These are phyloP conservation scores for Pachypeltis micranthus DNA, from an alignment of 1,140 invertebrate genomes.

Conservation along the genomic window DNA sequence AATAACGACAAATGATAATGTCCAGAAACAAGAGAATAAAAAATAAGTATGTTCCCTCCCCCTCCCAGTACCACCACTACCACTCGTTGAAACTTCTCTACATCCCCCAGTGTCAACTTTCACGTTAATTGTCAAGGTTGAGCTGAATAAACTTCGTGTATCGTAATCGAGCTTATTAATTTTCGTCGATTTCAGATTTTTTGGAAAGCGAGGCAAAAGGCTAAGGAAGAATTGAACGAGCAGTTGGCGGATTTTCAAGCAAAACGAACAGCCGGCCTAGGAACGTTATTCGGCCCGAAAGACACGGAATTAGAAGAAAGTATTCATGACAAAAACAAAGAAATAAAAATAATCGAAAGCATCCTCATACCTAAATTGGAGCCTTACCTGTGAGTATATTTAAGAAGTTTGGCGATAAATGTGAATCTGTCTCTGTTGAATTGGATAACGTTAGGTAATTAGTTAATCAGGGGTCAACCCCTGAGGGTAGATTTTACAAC, in stretches of 20 bases:
- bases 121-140: too few relatives aligned
- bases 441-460: too few relatives aligned
- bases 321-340: conserved; percentile 65
- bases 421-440: too few relatives aligned
- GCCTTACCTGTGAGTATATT: conserved; percentile 52
- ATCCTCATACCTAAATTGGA: conserved; percentile 61
- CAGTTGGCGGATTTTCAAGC: conserved; percentile 81
- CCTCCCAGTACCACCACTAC: too few relatives aligned
- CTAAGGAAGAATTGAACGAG: conserved; percentile 74
- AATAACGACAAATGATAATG: too few relatives aligned
- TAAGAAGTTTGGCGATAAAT: too few relatives aligned
- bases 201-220: conserved; percentile 67
- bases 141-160: not conserved
- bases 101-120: not conserved
- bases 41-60: too few relatives aligned
- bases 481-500: too few relatives aligned
- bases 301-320: conserved; percentile 68
- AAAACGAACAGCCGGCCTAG: conserved; percentile 79
- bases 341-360: conserved; percentile 61
- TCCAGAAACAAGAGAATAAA: too few relatives aligned
- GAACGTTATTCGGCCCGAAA: conserved; percentile 77
- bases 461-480: too few relatives aligned
- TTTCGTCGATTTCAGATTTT: conserved; percentile 48
- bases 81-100: not conserved
- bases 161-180: too few relatives aligned